These are phyloP conservation scores for Hydrotaea cyrtoneurina DNA, from an alignment of 2,888 invertebrate species.

Conservation along the genomic window DNA sequence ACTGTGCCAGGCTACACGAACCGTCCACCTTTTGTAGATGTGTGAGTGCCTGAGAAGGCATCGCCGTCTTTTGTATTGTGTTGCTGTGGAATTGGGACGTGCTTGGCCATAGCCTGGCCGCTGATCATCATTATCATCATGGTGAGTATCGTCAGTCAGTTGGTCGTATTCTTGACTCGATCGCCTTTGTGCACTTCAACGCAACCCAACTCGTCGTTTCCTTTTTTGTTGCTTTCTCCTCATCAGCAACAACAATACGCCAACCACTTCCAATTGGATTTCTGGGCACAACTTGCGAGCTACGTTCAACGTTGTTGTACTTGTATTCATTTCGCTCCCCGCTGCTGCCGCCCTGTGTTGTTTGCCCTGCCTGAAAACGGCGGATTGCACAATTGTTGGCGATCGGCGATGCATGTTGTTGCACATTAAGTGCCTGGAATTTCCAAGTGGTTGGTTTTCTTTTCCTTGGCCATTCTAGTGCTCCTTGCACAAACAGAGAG, in stretches of 20 bases:
- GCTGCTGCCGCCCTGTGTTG: neutral
- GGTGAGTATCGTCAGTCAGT: constrained; percentile 57
- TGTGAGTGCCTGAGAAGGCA: constrained; percentile 18
- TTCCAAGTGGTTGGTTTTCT: constrained; percentile 62
- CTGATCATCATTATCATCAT: constrained; percentile 45
- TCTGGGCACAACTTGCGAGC: neutral
- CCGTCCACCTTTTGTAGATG: constrained; percentile 13
- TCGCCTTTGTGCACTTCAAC: constrained; percentile 60
- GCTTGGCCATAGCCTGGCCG: constrained; percentile 63
- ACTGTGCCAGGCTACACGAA: constrained; percentile 46
- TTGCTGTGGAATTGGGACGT: constrained; percentile 56
- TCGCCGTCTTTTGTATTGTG: neutral
- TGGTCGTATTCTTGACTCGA: constrained; percentile 65
- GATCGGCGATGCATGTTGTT: constrained; percentile 43
- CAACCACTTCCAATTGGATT: constrained; percentile 22
- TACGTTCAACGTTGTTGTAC: constrained; percentile 12
- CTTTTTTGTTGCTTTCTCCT: constrained; percentile 64
- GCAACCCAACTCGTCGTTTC: constrained; percentile 48
- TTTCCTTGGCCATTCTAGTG: constrained; percentile 31
- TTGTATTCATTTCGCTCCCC: constrained; percentile 16
- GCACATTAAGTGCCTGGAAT: constrained; percentile 64
- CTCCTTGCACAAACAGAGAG: constrained; percentile 44
- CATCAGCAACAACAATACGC: constrained; percentile 55
- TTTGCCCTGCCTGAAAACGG: neutral
- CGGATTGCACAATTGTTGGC: constrained; percentile 17